Percentiles rank a stretch among this genome's conserved stretches.
These are phyloP conservation scores for Microtus ochrogaster DNA, from an alignment of 2,113 vertebrate genomes.

Conservation along the genomic window DNA sequence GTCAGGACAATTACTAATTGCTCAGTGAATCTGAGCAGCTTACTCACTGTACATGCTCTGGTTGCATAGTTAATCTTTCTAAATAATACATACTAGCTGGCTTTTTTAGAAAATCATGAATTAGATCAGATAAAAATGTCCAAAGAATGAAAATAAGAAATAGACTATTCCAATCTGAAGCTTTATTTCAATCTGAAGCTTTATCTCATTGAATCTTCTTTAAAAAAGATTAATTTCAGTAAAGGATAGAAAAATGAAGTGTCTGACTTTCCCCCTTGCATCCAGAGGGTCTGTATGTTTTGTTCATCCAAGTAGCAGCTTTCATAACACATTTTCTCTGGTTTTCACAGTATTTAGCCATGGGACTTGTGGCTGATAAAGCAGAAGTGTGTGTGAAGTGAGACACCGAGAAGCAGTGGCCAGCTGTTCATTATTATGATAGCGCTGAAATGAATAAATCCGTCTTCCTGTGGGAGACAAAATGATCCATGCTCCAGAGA, in stretches of 20 bases:
- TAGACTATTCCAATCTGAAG: background rate
- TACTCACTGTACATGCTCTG: background rate
- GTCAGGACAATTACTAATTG: background rate
- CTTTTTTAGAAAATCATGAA: background rate
- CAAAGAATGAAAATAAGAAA: background rate
- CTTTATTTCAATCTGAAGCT: background rate
- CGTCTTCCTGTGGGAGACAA: constrained; percentile 54
- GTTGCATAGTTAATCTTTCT: background rate
- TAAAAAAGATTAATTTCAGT: background rate
- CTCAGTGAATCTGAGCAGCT: background rate
- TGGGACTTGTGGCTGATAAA: constrained; percentile 47
- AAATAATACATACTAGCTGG: background rate
- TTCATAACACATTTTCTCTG: constrained; percentile 51
- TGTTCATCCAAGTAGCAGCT: constrained; percentile 10
- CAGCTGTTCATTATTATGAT: constrained; percentile 65
- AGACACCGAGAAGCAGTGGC: constrained; percentile 42
- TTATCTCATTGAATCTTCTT: background rate
- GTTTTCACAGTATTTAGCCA: constrained; percentile 49
- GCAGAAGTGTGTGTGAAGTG: constrained; percentile 51
- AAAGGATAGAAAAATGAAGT: constrained; percentile 9
- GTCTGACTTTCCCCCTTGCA: constrained; percentile 27
- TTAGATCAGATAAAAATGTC: background rate
- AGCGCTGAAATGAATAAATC: constrained; percentile 44
- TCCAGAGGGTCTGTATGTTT: constrained; percentile 29
- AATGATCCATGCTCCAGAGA: background rate